Conservation (phyloP, 2,113 vertebrate species). For the Ranitomeya variabilis region DNA sequence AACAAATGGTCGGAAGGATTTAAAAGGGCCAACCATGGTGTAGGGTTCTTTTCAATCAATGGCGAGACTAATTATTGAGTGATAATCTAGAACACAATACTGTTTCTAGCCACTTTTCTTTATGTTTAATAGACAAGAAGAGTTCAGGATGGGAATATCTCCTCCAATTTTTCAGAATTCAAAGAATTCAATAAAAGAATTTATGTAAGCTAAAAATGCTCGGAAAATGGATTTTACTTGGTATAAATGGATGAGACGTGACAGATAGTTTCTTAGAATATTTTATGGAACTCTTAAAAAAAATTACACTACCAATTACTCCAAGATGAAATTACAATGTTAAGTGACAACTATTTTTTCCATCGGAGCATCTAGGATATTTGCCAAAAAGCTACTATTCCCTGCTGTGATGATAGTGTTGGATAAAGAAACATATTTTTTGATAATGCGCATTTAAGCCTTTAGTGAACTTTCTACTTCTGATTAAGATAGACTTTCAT, state of each 20-base stretch:
- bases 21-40: too few relatives aligned
- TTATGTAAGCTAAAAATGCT: too few relatives aligned
- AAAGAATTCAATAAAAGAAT: too few relatives aligned
- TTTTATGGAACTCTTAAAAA: not conserved
- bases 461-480: too few relatives aligned
- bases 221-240: not conserved
- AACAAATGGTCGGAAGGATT: too few relatives aligned
- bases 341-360: not conserved
- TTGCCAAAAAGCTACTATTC: not conserved
- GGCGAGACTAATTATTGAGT: too few relatives aligned
- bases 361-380: not conserved
- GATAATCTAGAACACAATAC: too few relatives aligned
- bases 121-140: not conserved
- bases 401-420: not conserved
- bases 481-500: too few relatives aligned
- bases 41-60: too few relatives aligned
- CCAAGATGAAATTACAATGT: not conserved
- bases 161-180: too few relatives aligned
- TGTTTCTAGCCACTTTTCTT: too few relatives aligned
- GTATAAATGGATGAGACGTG: not conserved
- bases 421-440: not conserved
- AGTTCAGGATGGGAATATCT: not conserved
- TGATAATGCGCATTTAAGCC: too few relatives aligned
- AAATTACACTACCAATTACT: not conserved
- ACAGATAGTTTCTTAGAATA: not conserved